Base-by-base conservation (phyloP, 2,113 vertebrate species). In the Pristiophorus japonicus region DNA sequence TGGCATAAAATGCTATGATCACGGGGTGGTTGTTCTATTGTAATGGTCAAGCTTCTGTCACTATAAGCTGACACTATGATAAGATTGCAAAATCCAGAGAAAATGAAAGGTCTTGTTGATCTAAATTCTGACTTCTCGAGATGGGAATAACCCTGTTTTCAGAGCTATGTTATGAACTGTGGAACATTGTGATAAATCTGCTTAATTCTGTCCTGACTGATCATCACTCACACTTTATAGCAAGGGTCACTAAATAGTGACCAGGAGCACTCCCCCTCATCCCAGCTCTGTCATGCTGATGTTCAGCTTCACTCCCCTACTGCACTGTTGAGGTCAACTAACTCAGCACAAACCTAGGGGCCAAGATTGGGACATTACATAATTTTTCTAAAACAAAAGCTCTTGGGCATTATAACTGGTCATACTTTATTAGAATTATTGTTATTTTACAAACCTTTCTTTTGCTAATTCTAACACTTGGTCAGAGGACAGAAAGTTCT, bases 401-500 rank as follows among this genome's bases (percentile, higher is more conserved):
- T 34, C 14, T 94, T 70, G 3, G 3, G 51, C 30, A 73, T 63
- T 63, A 0, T 63, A 24, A 63, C 85, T 24, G 66, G 27, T 47
- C 22, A 12, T 87, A 47, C 30, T 90, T 62, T 59, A 88, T 24
- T 88, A 20, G n/a, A n/a, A n/a, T n/a, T n/a, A n/a, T n/a, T n/a
- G n/a, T n/a, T n/a, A n/a, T n/a, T n/a, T n/a, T n/a, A n/a, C n/a
- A n/a, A n/a, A n/a, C n/a, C n/a, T 81, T 81, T 81, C 78, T 45
- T 81, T 81, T 34, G 66, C 24, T 34, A 51, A 30, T 94, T 70
- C 93, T 94, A 0, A n/a, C 4, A 51, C 45, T 67, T 47, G 67
- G 27, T 51, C 66, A 97, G 97, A 97, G 95, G 98, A 97, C 96
- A 97, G 97, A 96, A 97, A 96, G 95, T 98, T 97, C 96, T 97